A percentile compares a stretch with the other conserved stretches of the same genome.
These are phyloP conservation scores for Marisa cornuarietis DNA, from an alignment of 1,140 invertebrate genomes.

Conservation along the genomic window DNA sequence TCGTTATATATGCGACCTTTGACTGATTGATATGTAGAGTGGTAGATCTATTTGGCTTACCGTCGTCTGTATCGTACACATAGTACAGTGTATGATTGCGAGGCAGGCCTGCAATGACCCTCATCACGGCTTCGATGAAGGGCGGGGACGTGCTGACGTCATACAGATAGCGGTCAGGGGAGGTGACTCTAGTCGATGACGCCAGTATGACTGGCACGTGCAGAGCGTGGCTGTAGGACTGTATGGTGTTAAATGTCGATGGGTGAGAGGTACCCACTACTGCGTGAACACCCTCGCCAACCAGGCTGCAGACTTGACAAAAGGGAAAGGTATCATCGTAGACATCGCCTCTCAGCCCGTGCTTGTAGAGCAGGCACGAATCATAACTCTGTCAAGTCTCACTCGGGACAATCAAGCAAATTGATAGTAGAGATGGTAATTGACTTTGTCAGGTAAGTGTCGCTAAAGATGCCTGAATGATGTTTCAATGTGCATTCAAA, in stretches of 20 bases:
- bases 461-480: no score
- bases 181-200: slow-evolving; percentile 19
- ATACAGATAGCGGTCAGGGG: slow-evolving; percentile 32
- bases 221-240: slow-evolving; percentile 73
- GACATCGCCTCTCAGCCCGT: neutral
- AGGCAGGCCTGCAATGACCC: slow-evolving; percentile 88
- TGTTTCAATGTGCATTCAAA: no score
- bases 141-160: slow-evolving; percentile 83
- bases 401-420: neutral
- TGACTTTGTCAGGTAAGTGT: neutral
- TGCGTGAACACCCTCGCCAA: slow-evolving; percentile 86
- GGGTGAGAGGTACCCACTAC: slow-evolving; percentile 91
- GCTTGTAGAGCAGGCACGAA: neutral
- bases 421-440: neutral
- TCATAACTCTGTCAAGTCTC: neutral
- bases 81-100: slow-evolving; percentile 89
- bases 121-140: slow-evolving; percentile 90
- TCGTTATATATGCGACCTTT: no score
- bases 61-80: slow-evolving; percentile 92
- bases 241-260: slow-evolving; percentile 90
- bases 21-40: no score
- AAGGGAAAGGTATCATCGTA: neutral
- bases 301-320: slow-evolving; percentile 88
- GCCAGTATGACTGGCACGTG: slow-evolving; percentile 84
- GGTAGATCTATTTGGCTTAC: slow-evolving; percentile 70